Conservation (phyloP, 2,888 invertebrate species). For the Syrphus vitripennis region DNA sequence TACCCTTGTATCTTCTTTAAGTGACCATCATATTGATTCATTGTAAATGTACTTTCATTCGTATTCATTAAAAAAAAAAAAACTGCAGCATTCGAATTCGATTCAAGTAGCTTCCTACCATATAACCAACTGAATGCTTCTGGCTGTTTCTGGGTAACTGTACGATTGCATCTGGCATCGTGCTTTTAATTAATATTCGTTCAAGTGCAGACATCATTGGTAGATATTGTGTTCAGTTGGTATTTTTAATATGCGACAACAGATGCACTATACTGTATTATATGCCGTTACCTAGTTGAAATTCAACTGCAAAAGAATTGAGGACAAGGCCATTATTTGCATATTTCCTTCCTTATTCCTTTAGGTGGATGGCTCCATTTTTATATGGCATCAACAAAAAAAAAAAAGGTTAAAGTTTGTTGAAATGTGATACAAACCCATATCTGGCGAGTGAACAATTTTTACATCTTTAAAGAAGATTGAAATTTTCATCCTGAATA, state of each 20-base stretch:
- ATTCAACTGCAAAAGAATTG: background rate
- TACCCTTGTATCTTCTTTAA: background rate
- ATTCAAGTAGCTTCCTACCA: background rate
- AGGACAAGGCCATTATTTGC: constrained; percentile 20
- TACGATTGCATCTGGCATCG: constrained; percentile 2
- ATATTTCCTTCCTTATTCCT: background rate
- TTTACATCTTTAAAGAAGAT: background rate
- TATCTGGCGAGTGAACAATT: background rate
- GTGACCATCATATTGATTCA: constrained; percentile 16
- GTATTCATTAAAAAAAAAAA: background rate
- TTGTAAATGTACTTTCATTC: constrained; percentile 1
- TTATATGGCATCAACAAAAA: background rate
- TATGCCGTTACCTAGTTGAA: background rate
- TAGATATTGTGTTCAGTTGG: background rate
- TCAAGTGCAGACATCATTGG: constrained; percentile 12
- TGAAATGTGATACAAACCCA: background rate
- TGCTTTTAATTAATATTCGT: constrained; percentile 26
- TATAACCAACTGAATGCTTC: background rate
- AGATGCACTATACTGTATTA: background rate
- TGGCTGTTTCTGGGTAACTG: background rate
- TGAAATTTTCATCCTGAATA: background rate
- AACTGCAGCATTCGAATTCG: background rate
- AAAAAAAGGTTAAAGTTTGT: background rate
- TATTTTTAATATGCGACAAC: constrained; percentile 13
- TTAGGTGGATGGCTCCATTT: too few relatives aligned